phyloP scores from a whole-genome alignment of 2,888 invertebrate species.

The Heteromyza rotundicornis region DNA sequence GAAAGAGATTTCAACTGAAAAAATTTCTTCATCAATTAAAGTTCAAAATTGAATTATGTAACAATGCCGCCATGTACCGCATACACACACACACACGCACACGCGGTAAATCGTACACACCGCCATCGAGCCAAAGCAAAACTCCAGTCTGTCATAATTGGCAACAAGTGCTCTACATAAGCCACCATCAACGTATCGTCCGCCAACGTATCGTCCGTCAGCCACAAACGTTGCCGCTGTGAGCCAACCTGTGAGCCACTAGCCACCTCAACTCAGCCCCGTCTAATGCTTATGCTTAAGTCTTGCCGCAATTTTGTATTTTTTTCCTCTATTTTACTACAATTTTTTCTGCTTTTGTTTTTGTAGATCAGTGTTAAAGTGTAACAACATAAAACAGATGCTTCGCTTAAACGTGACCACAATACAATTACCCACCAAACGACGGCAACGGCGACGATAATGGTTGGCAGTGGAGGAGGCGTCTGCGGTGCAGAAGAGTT shows the following conservation, averaged over 20 bases:
- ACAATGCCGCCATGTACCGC: too few relatives aligned
- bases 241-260: neutral
- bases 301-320: too few relatives aligned
- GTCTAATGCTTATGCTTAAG: neutral
- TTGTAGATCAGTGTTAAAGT: constrained; percentile 38
- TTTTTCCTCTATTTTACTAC: constrained; percentile 3
- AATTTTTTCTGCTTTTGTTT: neutral
- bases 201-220: constrained; percentile 2
- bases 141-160: constrained; percentile 6
- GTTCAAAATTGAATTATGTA: constrained; percentile 12
- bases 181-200: too few relatives aligned
- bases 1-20: constrained; percentile 4
- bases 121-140: neutral
- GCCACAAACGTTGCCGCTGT: neutral
- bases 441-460: neutral
- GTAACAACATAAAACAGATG: constrained; percentile 53
- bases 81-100: too few relatives aligned
- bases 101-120: neutral
- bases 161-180: constrained; percentile 12
- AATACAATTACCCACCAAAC: constrained; percentile 51
- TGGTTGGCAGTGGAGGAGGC: neutral
- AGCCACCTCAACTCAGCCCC: neutral
- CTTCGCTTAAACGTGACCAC: constrained; percentile 53
- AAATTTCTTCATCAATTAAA: constrained; percentile 22
- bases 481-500: too few relatives aligned